phyloP scores from a whole-genome alignment of 1,140 invertebrate genomes.

The Tetraneura akinire region DNA sequence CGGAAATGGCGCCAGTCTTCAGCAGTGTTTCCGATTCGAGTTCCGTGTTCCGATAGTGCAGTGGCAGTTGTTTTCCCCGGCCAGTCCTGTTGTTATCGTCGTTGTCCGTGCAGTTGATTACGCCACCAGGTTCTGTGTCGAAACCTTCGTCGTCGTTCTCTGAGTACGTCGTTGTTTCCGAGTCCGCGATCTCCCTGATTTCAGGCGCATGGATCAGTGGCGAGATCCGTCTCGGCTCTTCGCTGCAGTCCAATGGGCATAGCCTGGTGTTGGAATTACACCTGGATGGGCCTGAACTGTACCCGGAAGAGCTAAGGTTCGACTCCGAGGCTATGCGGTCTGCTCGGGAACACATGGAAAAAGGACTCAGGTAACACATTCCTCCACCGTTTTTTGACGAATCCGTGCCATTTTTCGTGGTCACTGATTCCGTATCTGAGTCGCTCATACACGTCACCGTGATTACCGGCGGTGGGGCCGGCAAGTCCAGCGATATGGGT shows the following conservation, averaged over 20 bases:
- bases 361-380: slow-evolving; percentile 75
- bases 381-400: slow-evolving; percentile 49
- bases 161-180: slow-evolving; percentile 59
- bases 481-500: slow-evolving; percentile 20
- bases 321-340: slow-evolving; percentile 76
- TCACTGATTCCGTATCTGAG: slow-evolving; percentile 63
- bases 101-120: too few species aligned
- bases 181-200: slow-evolving; percentile 58
- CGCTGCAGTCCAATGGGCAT: slow-evolving; percentile 71
- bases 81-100: background rate
- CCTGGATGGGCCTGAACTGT: slow-evolving; percentile 74
- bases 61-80: background rate
- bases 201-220: slow-evolving; percentile 62
- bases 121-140: slow-evolving; percentile 62
- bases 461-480: slow-evolving; percentile 66
- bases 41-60: slow-evolving; percentile 53
- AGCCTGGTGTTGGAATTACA: slow-evolving; percentile 77
- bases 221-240: slow-evolving; percentile 63
- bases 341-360: slow-evolving; percentile 69
- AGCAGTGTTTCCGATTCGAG: slow-evolving; percentile 37
- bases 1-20: too few species aligned
- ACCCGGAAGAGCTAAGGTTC: slow-evolving; percentile 79
- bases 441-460: slow-evolving; percentile 75
- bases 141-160: slow-evolving; percentile 72
- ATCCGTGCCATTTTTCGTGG: slow-evolving; percentile 34